A percentile compares a stretch with the other conserved stretches of the same genome.
Evolutionary conservation across 2,888 invertebrate genomes (phyloP).

Genomic region (Rhimphoctona megacephalus): DNA sequence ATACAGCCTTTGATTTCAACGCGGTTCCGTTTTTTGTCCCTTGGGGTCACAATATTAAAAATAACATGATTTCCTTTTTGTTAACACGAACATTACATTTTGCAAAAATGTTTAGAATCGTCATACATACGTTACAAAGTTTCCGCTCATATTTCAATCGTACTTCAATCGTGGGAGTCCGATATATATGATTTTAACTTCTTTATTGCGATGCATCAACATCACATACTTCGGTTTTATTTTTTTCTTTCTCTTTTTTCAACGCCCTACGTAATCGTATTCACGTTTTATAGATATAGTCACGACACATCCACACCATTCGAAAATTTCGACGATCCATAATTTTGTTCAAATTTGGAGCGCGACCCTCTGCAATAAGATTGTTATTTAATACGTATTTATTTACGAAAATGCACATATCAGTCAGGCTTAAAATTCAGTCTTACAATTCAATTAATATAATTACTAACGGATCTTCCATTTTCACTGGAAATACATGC

Average conservation of each 20-base stretch:
- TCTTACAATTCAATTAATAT: slow-evolving; percentile 67
- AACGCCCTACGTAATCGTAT: background rate
- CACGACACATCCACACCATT: background rate
- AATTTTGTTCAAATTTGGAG: background rate
- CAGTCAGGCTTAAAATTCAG: slow-evolving; percentile 68
- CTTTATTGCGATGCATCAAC: background rate
- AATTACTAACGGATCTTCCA: slow-evolving; percentile 46
- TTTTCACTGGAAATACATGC: slow-evolving; percentile 28
- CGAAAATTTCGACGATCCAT: background rate
- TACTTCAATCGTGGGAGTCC: background rate
- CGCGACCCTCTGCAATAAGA: background rate
- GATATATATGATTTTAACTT: background rate
- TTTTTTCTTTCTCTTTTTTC: background rate
- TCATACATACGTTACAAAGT: background rate
- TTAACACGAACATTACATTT: background rate
- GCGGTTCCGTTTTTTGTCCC: slow-evolving; percentile 15
- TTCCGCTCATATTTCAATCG: background rate
- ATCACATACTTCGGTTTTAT: background rate
- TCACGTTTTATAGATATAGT: background rate
- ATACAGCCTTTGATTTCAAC: slow-evolving; percentile 45
- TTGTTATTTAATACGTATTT: background rate
- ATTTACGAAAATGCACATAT: slow-evolving; percentile 44
- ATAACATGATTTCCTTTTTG: background rate
- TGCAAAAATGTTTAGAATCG: background rate
- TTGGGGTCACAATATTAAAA: background rate